Base-by-base conservation (phyloP, 2,797 vertebrate species). In the Acridotheres tristis region DNA sequence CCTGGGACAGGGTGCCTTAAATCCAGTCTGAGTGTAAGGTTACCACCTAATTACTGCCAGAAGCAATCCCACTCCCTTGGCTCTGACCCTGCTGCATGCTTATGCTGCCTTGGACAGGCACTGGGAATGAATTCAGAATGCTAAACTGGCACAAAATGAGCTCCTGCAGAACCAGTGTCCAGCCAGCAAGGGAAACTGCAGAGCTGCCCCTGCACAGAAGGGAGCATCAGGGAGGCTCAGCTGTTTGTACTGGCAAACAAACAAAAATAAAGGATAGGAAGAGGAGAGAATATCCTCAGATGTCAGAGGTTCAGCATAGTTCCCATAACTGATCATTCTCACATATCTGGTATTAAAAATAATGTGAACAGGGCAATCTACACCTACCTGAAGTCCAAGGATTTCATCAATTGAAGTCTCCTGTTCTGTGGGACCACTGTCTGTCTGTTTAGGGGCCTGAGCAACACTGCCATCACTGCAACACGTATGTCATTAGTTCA, bases 331-430 rank as follows among this genome's bases (percentile, higher is more conserved):
- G 43, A 82, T 47, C 45, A n/a, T 17, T 76, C 48, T 65, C 38
- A 68, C 0, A 3, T 32, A 25, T 3, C 30, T 71, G 13, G n/a
- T 51, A 54, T 80, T 75, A 47, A 50, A 73, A 77, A 59, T 34
- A 68, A 16, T 0, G 11, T 36, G 8, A 89, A 36, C 16, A 61
- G 13, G 32, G 38, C 72, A 81, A 75, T 32, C 16, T 23, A 73
- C 29, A 84, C 95, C 11, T 96, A 99, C 99, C 99, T 99, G 99
- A 90, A 99, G 98, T 88, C 99, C 99, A 13, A 99, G 97, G 73
- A 99, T 99, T 97, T 99, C 99, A 98, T 99, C 99, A 93, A 99
- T 99, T 7, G 99, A 99, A 93, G 98, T 98, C 93, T 99, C 99
- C 62, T 98, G 98, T 72, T 99, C 99, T 16, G 98, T 55, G 47